phyloP scores from a whole-genome alignment of 2,113 vertebrate genomes.

The Ardeotis arabs region DNA sequence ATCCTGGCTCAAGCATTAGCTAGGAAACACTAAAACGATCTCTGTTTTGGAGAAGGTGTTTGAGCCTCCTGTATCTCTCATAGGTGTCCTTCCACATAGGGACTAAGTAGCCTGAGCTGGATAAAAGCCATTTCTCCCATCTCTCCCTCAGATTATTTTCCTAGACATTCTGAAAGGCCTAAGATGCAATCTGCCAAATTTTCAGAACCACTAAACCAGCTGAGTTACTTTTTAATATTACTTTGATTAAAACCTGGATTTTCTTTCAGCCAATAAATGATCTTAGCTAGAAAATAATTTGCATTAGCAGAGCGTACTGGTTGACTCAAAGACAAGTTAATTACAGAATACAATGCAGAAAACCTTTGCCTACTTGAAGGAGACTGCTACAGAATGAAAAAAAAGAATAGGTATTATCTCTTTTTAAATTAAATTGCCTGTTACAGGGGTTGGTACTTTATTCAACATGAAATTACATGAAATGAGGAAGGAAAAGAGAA shows the following conservation, averaged over 20 bases:
- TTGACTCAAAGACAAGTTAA: constrained; percentile 45
- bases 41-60: background rate
- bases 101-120: background rate
- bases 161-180: background rate
- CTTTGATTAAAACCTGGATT: background rate
- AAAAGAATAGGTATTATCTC: background rate
- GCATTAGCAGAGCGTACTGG: background rate
- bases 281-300: background rate
- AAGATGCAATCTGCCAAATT: background rate
- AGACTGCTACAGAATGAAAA: background rate
- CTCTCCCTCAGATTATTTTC: background rate
- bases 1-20: background rate
- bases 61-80: background rate
- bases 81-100: background rate
- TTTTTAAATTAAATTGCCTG: background rate
- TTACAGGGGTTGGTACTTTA: background rate
- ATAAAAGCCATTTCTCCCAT: background rate
- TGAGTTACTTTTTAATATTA: background rate
- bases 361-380: background rate
- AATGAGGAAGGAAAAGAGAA: background rate
- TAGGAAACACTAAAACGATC: background rate
- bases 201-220: background rate
- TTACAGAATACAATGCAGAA: constrained; percentile 21
- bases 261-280: background rate
- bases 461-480: background rate